These are phyloP conservation scores for Sphinx pinastri DNA, from an alignment of 2,888 invertebrate genomes.

Conservation along the genomic window DNA sequence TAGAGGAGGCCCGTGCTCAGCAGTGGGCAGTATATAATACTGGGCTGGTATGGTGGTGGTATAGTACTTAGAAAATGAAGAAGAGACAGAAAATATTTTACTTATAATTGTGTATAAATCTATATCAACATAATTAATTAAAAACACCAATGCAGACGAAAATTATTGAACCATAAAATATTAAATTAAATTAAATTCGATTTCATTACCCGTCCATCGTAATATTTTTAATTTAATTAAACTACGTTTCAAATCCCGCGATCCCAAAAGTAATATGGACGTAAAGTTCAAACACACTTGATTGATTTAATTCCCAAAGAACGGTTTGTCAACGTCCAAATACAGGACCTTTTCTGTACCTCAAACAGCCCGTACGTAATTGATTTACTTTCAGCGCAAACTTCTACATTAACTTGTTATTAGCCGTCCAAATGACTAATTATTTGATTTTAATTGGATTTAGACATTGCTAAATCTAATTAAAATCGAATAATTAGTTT, in stretches of 20 bases:
- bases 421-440: slow-evolving; percentile 22
- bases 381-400: slow-evolving; percentile 16
- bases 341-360: slow-evolving; percentile 1
- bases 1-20: no score
- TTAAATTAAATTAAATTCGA: no score
- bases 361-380: slow-evolving; percentile 4
- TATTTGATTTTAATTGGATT: slow-evolving; percentile 22
- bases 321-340: slow-evolving; percentile 16
- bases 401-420: slow-evolving; percentile 6
- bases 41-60: no score
- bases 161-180: no score
- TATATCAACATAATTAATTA: no score
- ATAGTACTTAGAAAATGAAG: no score
- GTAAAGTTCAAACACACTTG: slow-evolving; percentile 18
- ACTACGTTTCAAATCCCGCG: slow-evolving; percentile 13
- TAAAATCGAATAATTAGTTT: no score
- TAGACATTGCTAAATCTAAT: not conserved
- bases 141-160: no score
- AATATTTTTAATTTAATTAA: slow-evolving; percentile 4
- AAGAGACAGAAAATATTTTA: no score
- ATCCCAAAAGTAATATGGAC: slow-evolving; percentile 24
- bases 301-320: slow-evolving; percentile 21
- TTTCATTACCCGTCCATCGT: no score
- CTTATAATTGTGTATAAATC: no score
- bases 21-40: not conserved